These are phyloP conservation scores for Polyommatus icarus DNA, from an alignment of 2,888 invertebrate genomes.

Conservation along the genomic window DNA sequence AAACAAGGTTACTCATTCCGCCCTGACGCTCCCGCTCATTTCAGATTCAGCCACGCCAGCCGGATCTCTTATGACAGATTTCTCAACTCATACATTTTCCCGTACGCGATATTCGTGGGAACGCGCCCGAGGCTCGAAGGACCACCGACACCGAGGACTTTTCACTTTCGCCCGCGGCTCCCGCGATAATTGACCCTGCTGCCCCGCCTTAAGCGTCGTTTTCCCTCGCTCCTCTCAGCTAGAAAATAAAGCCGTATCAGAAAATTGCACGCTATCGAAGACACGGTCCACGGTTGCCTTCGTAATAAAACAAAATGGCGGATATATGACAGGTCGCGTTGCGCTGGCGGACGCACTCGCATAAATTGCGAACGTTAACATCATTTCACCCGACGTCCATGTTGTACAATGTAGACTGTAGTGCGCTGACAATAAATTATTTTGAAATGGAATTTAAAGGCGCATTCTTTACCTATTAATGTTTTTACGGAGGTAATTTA, in stretches of 20 bases:
- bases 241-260: conserved; percentile 73
- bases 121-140: conserved; percentile 64
- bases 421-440: conserved; percentile 40
- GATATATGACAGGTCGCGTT: conserved; percentile 50
- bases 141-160: conserved; percentile 76
- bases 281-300: conserved; percentile 57
- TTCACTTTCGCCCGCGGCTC: conserved; percentile 65
- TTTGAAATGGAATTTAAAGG: conserved; percentile 30
- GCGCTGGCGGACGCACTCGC: conserved; percentile 53
- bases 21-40: conserved; percentile 43
- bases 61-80: conserved; percentile 78
- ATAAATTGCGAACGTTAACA: conserved; percentile 66
- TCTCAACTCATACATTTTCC: conserved; percentile 79
- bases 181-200: conserved; percentile 51
- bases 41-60: conserved; percentile 69
- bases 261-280: conserved; percentile 59
- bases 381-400: conserved; percentile 52
- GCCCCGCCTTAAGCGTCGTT: conserved; percentile 39
- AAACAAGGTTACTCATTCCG: conserved; percentile 4
- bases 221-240: conserved; percentile 46
- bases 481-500: not conserved
- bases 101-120: conserved; percentile 75
- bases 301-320: conserved; percentile 68
- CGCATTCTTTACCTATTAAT: not conserved
- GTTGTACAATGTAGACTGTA: conserved; percentile 43